phyloP scores from a whole-genome alignment of 2,113 vertebrate genomes.

The Electrona antarctica region DNA sequence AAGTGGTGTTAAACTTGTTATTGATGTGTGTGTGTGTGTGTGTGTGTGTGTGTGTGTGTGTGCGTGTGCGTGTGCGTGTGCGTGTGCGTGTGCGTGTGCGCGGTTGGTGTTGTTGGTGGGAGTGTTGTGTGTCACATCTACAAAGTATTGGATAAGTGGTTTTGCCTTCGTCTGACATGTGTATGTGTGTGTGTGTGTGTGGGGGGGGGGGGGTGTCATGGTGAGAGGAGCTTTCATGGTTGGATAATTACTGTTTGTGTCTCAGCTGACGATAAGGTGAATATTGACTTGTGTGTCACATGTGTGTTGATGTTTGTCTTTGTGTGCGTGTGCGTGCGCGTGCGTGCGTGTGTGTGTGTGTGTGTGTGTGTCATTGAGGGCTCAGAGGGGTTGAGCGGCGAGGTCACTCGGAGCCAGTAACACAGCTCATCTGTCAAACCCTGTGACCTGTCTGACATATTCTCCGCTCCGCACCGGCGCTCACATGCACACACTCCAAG shows the following conservation, averaged over 20 bases:
- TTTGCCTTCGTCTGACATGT: neutral
- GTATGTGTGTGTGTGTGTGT: conserved; percentile 7
- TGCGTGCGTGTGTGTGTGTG: conserved; percentile 5
- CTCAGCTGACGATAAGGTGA: conserved; percentile 21
- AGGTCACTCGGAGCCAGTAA: conserved; percentile 62
- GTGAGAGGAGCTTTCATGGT: conserved; percentile 10
- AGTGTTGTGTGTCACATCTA: conserved; percentile 15
- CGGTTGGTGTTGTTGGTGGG: neutral
- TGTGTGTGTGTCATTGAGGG: conserved; percentile 61
- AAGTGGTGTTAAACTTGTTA: neutral
- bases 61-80: neutral
- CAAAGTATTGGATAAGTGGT: conserved; percentile 18
- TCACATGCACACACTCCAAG: neutral
- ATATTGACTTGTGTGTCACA: conserved; percentile 22
- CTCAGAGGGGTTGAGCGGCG: conserved; percentile 65
- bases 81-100: neutral
- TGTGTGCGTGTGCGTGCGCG: conserved; percentile 2
- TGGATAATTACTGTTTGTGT: conserved; percentile 24
- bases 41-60: conserved; percentile 16
- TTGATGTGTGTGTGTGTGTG: neutral
- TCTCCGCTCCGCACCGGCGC: conserved; percentile 56
- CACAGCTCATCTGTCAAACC: conserved; percentile 73
- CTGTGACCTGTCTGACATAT: conserved; percentile 70
- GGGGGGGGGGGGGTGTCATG: neutral
- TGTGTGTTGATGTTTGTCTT: neutral